These are phyloP conservation scores for Augiades crinisus DNA, from an alignment of 2,888 invertebrate genomes.

Conservation along the genomic window DNA sequence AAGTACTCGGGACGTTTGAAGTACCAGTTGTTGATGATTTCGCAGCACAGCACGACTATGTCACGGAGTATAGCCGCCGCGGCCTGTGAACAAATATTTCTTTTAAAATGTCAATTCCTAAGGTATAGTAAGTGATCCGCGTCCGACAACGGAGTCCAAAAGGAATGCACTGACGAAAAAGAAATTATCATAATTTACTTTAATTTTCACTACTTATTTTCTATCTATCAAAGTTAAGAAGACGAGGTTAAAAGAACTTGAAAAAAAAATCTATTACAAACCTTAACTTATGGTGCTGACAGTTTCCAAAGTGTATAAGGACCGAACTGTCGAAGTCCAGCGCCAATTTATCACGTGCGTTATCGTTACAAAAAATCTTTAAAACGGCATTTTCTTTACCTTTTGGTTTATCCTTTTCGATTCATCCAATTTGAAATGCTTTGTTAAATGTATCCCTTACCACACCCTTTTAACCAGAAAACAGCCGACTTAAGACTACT, in stretches of 20 bases:
- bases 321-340: constrained; percentile 20
- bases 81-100: constrained; percentile 79
- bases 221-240: constrained; percentile 10
- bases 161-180: too few species aligned
- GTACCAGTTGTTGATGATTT: constrained; percentile 10
- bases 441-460: too few species aligned
- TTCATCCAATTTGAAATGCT: too few species aligned
- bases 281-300: constrained; percentile 22
- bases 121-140: too few species aligned
- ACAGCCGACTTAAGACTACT: too few species aligned
- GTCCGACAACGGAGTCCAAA: too few species aligned
- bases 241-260: constrained; percentile 7
- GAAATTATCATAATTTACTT: too few species aligned
- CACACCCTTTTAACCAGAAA: too few species aligned
- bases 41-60: constrained; percentile 91
- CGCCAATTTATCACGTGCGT: constrained; percentile 15
- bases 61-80: constrained; percentile 97
- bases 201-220: too few species aligned
- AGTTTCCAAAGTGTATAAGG: constrained; percentile 23
- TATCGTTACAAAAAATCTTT: constrained; percentile 16
- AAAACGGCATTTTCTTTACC: too few species aligned
- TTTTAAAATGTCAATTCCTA: neutral
- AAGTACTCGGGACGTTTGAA: constrained; percentile 90
- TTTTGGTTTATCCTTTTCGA: too few species aligned
- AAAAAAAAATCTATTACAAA: constrained; percentile 21